These are phyloP conservation scores for Callopanchax toddi DNA, from an alignment of 2,113 vertebrate species.

Conservation along the genomic window DNA sequence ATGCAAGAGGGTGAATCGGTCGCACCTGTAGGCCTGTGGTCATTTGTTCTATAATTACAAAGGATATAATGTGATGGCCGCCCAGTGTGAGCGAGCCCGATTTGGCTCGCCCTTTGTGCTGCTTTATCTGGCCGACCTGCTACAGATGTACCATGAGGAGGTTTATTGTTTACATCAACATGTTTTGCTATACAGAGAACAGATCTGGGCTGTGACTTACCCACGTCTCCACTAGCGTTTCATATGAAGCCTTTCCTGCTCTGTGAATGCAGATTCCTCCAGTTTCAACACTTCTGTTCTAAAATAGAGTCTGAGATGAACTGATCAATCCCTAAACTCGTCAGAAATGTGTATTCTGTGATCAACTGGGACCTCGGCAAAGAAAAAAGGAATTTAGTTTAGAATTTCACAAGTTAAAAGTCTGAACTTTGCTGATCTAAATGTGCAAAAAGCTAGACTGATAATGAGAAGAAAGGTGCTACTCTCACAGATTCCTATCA, in stretches of 20 bases:
- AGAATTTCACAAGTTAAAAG: not conserved
- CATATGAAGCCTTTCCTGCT: conserved; percentile 4
- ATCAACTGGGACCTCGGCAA: not conserved
- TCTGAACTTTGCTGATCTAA: too few species aligned
- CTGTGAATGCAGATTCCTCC: conserved; percentile 4
- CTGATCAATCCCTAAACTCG: not conserved
- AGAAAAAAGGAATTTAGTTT: not conserved
- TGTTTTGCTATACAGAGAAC: too few species aligned
- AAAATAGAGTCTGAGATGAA: not conserved
- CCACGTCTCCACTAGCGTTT: conserved; percentile 38
- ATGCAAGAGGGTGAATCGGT: conserved; percentile 38
- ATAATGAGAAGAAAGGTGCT: too few species aligned
- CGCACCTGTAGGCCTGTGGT: conserved; percentile 49
- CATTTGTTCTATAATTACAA: conserved; percentile 59
- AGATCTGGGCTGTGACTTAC: too few species aligned
- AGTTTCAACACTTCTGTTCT: not conserved
- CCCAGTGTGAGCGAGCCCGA: conserved; percentile 36
- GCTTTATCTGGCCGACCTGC: conserved; percentile 65
- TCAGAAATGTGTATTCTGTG: not conserved
- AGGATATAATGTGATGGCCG: conserved; percentile 48
- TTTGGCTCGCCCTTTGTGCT: conserved; percentile 59
- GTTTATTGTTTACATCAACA: conserved; percentile 64
- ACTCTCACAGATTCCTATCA: too few species aligned
- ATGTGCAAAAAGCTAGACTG: too few species aligned
- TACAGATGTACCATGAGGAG: conserved; percentile 53